Base-by-base conservation (phyloP, 1,140 invertebrate genomes). In the Hyposmocoma kahamanoa region DNA sequence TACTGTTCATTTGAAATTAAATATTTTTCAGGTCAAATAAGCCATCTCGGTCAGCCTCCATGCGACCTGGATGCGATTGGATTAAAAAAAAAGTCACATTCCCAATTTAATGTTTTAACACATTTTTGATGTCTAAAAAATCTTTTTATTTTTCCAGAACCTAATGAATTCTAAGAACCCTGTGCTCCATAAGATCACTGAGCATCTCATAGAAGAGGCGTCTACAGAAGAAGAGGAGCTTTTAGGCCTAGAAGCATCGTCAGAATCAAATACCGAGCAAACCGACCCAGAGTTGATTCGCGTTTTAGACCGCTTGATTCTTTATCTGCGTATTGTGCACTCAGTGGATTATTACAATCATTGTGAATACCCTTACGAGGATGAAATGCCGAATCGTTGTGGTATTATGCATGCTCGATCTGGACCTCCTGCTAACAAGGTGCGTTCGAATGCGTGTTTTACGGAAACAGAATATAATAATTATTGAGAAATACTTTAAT, bases 341-440 rank as follows among this genome's bases (percentile, higher is more conserved):
- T 99, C 97, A 0, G 94, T 99, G 36, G 98, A 99, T 84, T 99
- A 98, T 75, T 99, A 99, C 78, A 98, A 98, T 86, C 96, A 98
- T 65, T 97, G 95, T 67, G 98, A 99, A 69, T 99, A 99, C 88
- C 96, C 97, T 0, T 98, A 98, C 73, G 98, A 99, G 87, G 98
- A 99, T 84, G 97, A 98, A 75, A 99, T 99, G 98, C 98, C 98
- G 0, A 99, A 99, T 80, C 90, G 97, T 21, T 98, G 98, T 86
- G 98, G 98, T 11, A 98, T 99, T 53, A 96, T 99, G 89, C 98
- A 99, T 79, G 97, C 97, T 0, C 89, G 98, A 42, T 97, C 96
- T 43, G 91, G 92, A 15, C 90, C 95, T 2, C 95, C 97, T 1
- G 89, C 90, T 3, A 90, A 90, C 32, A 95, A 96, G 82, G 92